Evolutionary conservation across 2,797 vertebrate genomes (phyloP), one percentile per base, ranked within the genome.

Genomic region (Danio choprae): DNA sequence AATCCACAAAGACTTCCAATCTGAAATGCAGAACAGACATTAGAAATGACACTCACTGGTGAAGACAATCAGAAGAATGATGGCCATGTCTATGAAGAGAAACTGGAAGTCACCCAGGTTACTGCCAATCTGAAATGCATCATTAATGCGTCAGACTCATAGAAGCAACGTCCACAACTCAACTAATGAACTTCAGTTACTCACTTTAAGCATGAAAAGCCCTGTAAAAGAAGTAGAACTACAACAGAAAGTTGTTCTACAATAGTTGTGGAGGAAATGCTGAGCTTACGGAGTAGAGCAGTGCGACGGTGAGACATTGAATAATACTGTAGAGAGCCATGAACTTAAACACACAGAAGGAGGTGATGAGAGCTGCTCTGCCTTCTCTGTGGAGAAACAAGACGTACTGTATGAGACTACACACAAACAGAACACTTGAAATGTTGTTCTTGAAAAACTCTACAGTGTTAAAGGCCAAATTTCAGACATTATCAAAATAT

Each of bases 301-400:
- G 94, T 76, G 95, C 97, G 88, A 99, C 98, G 63, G 95, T 98
- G 91, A 98, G 95, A 88, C 99, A 99, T 89, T 99, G 98, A 90
- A 99, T 99, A 85, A 99, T 97, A 92, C 97, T 99, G 94, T 99
- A 99, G 22, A 99, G 90, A 22, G 98, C 98, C 98, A 99, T 99
- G 90, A 98, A 99, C 90, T 99, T 99, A 89, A 99, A 99, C 40
- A 99, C 98, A 87, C 98, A 99, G 91, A 99, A 99, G 81, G 98
- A 99, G 46, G 98, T 99, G 87, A 99, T 95, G 85, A 99, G 93
- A 90, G 98, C 98, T 74, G 98, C 98, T 74, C 98, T 95, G 4
- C 98, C 98, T 91, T 99, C 98, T 93, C 98, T 99, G 93, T 77
- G 67, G 89, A 91, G 18, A 83, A 48, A 84, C 6, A 18, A 16